Conservation (phyloP, 2,888 invertebrate species). For the Orthosia gothica region DNA sequence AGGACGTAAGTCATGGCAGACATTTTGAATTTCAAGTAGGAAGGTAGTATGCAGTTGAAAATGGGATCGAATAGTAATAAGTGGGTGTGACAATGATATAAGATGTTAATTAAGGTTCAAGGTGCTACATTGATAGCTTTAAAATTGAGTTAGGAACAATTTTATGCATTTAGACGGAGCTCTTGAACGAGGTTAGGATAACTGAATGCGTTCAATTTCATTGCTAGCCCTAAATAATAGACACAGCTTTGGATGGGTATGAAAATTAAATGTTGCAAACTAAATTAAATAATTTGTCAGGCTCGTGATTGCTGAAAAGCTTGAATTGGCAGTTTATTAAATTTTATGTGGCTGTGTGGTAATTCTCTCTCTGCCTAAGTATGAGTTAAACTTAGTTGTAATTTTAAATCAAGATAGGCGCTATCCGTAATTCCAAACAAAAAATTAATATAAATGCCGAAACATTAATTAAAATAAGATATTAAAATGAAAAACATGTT, state of each 20-base stretch:
- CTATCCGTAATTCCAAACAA: not conserved
- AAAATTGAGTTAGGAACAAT: too few species aligned
- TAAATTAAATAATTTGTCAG: too few species aligned
- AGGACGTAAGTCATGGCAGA: conserved; percentile 1
- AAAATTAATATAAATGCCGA: not conserved
- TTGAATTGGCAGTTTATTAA: not conserved
- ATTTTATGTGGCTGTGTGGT: not conserved
- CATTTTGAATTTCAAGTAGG: conserved; percentile 16
- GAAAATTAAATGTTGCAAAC: not conserved
- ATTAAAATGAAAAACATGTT: not conserved
- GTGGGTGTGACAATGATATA: not conserved
- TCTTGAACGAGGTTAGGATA: not conserved
- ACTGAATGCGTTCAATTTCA: not conserved
- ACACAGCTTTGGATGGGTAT: not conserved
- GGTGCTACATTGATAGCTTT: not conserved
- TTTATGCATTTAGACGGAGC: not conserved
- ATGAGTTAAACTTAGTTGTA: not conserved
- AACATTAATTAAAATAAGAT: not conserved
- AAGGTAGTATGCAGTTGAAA: not conserved
- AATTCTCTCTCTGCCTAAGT: too few species aligned
- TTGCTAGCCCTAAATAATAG: not conserved
- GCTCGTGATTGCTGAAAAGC: too few species aligned
- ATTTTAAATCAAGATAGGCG: not conserved
- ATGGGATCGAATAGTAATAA: not conserved
- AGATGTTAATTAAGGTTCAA: not conserved